phyloP scores from a whole-genome alignment of 64 coral and sea anemone species.

The Exaiptasia diaphana region DNA sequence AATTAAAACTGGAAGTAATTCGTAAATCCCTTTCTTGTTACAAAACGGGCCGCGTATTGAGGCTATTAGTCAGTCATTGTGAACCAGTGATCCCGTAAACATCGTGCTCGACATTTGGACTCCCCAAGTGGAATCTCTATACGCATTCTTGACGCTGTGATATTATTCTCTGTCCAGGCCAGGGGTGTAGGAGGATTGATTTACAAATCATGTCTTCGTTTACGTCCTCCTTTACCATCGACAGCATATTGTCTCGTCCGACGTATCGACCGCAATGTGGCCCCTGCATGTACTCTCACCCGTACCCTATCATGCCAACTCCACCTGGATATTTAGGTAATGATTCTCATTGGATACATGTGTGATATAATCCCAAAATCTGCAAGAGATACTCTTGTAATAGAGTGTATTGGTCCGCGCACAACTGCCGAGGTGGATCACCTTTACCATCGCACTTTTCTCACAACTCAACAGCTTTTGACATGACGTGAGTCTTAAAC shows the following conservation, averaged over 20 bases:
- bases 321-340: slow-evolving; percentile 84
- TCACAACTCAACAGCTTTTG: slow-evolving; percentile 1
- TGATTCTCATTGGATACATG: background rate
- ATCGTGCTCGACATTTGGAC: background rate
- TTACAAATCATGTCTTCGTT: slow-evolving; percentile 63
- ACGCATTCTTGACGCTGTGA: background rate
- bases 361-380: too few relatives aligned
- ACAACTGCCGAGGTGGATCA: too few relatives aligned
- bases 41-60: slow-evolving; percentile 80
- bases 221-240: slow-evolving; percentile 92
- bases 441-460: background rate
- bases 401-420: too few relatives aligned
- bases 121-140: background rate
- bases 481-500: slow-evolving; percentile 7
- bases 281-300: slow-evolving; percentile 77
- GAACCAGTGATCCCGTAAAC: slow-evolving; percentile 31
- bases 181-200: background rate
- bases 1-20: slow-evolving; percentile 96
- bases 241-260: slow-evolving; percentile 90
- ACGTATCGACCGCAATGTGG: slow-evolving; percentile 71
- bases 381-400: too few relatives aligned
- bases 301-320: slow-evolving; percentile 59
- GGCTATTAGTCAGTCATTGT: slow-evolving; percentile 78
- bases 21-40: slow-evolving; percentile 95
- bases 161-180: background rate